A percentile compares a stretch with the other conserved stretches of the same genome.
Evolutionary conservation across 2,113 vertebrate species (phyloP).

Genomic region (Saguinus midas): DNA sequence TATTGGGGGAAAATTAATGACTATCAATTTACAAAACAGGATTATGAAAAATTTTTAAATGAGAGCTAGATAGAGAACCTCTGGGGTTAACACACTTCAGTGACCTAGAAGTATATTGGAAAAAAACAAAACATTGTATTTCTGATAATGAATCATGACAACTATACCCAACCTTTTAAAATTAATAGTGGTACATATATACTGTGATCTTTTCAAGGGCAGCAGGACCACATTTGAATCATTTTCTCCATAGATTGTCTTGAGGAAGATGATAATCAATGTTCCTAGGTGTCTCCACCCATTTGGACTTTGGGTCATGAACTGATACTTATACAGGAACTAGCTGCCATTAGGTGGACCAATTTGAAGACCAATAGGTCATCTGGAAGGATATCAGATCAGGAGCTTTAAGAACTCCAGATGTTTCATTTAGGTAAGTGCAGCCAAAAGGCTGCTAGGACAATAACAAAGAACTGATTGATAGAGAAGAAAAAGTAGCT

Average conservation of each 20-base stretch:
- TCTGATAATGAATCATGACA: slow-evolving; percentile 9
- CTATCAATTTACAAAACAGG: slow-evolving; percentile 41
- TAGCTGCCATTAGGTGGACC: not conserved
- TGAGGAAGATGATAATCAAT: not conserved
- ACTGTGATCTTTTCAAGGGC: not conserved
- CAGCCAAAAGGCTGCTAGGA: not conserved
- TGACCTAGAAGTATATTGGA: slow-evolving; percentile 9
- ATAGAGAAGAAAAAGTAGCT: not conserved
- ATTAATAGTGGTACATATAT: not conserved
- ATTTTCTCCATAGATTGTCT: not conserved
- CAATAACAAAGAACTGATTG: not conserved
- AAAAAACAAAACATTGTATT: not conserved
- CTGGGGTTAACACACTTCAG: not conserved
- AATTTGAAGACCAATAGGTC: not conserved
- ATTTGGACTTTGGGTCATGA: not conserved
- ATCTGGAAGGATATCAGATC: slow-evolving; percentile 6
- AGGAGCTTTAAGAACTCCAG: slow-evolving; percentile 18
- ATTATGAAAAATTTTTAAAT: not conserved
- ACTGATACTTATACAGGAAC: not conserved
- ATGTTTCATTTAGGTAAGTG: slow-evolving; percentile 49
- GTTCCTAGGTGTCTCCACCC: not conserved
- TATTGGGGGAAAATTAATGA: not conserved
- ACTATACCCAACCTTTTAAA: not conserved
- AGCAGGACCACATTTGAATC: not conserved
- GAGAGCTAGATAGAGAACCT: not conserved